Conservation (phyloP, 2,113 vertebrate species). For the Leptobrachium ailaonicum region DNA sequence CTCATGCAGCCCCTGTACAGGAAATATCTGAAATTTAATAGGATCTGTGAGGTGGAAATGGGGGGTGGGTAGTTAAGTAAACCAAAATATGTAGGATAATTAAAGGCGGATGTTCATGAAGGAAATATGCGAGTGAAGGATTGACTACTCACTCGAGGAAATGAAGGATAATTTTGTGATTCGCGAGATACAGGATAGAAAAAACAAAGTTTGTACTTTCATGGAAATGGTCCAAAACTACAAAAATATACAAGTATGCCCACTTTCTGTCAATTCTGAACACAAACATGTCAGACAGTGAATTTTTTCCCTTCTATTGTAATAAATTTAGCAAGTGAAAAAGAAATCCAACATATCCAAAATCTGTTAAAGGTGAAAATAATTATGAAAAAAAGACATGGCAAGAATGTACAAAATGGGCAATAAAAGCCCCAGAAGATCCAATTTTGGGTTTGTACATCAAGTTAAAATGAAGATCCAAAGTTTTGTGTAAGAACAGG, state of each 20-base stretch:
- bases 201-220: neutral
- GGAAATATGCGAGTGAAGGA: conserved; percentile 46
- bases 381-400: too few relatives aligned
- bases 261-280: conserved; percentile 27
- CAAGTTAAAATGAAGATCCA: too few relatives aligned
- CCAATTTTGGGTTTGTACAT: too few relatives aligned
- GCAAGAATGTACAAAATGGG: too few relatives aligned
- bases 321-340: too few relatives aligned
- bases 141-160: conserved; percentile 47
- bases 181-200: conserved; percentile 32
- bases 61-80: conserved; percentile 12
- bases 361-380: too few relatives aligned
- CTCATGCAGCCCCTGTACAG: conserved; percentile 37
- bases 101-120: conserved; percentile 43
- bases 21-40: conserved; percentile 45
- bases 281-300: conserved; percentile 23
- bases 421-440: too few relatives aligned
- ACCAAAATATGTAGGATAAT: conserved; percentile 40
- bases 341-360: too few relatives aligned
- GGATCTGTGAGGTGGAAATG: conserved; percentile 45
- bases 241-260: conserved; percentile 31
- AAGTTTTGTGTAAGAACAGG: too few relatives aligned
- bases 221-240: conserved; percentile 3
- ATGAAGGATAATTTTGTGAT: conserved; percentile 42
- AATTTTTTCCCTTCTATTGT: too few relatives aligned